These are phyloP conservation scores for Maccullochella peelii DNA, from an alignment of 2,113 vertebrate species.

Conservation along the genomic window DNA sequence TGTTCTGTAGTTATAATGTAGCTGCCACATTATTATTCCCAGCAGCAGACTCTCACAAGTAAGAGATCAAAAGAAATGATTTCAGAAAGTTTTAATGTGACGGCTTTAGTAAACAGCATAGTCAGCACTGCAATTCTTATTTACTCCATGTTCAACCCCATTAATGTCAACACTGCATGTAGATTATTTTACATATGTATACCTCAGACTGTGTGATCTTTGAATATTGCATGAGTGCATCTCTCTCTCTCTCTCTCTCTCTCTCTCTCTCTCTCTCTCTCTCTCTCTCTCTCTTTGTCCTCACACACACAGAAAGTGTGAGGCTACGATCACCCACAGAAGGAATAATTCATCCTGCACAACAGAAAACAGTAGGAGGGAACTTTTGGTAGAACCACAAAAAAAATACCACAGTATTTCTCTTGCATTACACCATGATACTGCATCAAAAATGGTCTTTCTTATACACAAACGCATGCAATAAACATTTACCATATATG, in stretches of 20 bases:
- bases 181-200: background rate
- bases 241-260: background rate
- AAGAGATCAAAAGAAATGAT: background rate
- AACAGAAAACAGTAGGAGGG: background rate
- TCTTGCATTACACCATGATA: background rate
- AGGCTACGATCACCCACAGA: background rate
- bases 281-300: background rate
- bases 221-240: background rate
- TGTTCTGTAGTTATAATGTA: background rate
- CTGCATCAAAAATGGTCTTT: background rate
- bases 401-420: conserved; percentile 1
- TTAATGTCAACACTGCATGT: background rate
- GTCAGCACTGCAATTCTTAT: background rate
- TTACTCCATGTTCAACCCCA: background rate
- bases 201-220: background rate
- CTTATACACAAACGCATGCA: background rate
- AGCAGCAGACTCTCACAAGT: background rate
- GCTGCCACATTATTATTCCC: background rate
- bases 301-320: background rate
- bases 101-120: background rate
- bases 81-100: background rate
- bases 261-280: background rate
- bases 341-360: conserved; percentile 17
- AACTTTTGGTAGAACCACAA: background rate
- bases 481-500: background rate